Evolutionary conservation across 2,888 invertebrate genomes (phyloP).

Genomic region (Tachina lurida): DNA sequence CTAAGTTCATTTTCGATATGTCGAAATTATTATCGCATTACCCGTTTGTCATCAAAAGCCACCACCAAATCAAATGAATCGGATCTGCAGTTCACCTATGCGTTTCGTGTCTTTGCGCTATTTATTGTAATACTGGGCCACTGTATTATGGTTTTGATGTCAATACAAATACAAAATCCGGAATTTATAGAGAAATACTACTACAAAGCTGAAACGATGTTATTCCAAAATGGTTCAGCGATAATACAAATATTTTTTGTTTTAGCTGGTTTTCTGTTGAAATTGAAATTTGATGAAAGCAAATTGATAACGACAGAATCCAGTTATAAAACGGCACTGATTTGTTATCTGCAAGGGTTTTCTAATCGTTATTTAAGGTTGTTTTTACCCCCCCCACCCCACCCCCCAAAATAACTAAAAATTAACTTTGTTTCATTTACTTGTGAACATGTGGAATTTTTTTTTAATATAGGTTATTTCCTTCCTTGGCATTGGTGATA

Average conservation of each 20-base stretch:
- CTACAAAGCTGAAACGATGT: constrained; percentile 73
- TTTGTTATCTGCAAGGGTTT: constrained; percentile 75
- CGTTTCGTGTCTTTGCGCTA: constrained; percentile 76
- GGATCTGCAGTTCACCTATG: constrained; percentile 78
- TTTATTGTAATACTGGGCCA: constrained; percentile 77
- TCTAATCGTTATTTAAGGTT: constrained; percentile 78
- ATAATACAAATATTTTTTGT: constrained; percentile 85
- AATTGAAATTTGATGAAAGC: constrained; percentile 75
- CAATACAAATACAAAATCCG: constrained; percentile 76
- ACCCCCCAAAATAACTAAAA: not conserved
- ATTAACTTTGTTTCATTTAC: not conserved
- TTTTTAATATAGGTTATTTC: constrained; percentile 74
- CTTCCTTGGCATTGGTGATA: constrained; percentile 76
- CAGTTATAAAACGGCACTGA: constrained; percentile 62
- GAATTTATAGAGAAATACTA: constrained; percentile 77
- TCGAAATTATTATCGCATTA: constrained; percentile 79
- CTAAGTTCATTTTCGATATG: constrained; percentile 78
- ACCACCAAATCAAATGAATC: constrained; percentile 37
- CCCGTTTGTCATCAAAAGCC: constrained; percentile 27
- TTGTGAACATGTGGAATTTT: not conserved
- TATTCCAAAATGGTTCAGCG: constrained; percentile 84
- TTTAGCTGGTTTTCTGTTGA: constrained; percentile 84
- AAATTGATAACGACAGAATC: constrained; percentile 72
- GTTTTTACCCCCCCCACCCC: too few relatives aligned
- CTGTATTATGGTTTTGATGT: constrained; percentile 75